Evolutionary conservation across 2,113 vertebrate genomes (phyloP).

Genomic region (Clarias batrachus): DNA sequence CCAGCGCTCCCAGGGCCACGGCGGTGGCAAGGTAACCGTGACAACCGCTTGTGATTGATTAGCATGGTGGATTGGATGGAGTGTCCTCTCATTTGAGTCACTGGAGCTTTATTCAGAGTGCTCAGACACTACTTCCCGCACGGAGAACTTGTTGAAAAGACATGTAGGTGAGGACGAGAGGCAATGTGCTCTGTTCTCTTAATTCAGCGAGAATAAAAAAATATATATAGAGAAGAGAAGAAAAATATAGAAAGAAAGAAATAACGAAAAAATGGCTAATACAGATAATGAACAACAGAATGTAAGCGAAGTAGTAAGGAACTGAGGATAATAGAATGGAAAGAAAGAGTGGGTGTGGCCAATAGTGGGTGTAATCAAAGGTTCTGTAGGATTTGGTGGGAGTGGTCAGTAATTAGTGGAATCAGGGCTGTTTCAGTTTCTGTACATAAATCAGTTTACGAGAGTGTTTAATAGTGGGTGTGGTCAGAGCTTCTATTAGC

Average conservation of each 20-base stretch:
- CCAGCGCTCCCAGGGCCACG: not conserved
- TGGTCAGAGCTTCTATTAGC: not conserved
- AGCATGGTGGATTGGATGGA: slow-evolving; percentile 68
- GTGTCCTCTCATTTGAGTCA: slow-evolving; percentile 66
- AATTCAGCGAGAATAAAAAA: not conserved
- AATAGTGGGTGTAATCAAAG: not conserved
- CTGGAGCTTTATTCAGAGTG: slow-evolving; percentile 1
- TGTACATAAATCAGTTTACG: not conserved
- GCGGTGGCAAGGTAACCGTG: slow-evolving; percentile 40
- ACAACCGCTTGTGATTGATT: slow-evolving; percentile 71
- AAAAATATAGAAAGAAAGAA: not conserved
- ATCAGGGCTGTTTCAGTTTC: not conserved
- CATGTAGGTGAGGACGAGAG: not conserved
- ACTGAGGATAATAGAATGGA: not conserved
- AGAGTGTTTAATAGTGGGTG: not conserved
- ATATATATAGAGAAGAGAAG: not conserved
- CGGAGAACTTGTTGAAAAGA: slow-evolving; percentile 9
- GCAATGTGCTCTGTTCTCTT: not conserved
- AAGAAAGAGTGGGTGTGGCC: not conserved
- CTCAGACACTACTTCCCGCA: not conserved
- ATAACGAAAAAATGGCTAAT: too few relatives aligned
- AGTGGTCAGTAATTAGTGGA: not conserved
- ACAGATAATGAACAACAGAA: not conserved
- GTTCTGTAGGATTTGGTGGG: not conserved
- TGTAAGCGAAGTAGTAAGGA: too few relatives aligned